Percentiles rank a stretch among this genome's conserved stretches.
Evolutionary conservation across 2,888 invertebrate species (phyloP).

Genomic region (Meiosimyza platycephala): DNA sequence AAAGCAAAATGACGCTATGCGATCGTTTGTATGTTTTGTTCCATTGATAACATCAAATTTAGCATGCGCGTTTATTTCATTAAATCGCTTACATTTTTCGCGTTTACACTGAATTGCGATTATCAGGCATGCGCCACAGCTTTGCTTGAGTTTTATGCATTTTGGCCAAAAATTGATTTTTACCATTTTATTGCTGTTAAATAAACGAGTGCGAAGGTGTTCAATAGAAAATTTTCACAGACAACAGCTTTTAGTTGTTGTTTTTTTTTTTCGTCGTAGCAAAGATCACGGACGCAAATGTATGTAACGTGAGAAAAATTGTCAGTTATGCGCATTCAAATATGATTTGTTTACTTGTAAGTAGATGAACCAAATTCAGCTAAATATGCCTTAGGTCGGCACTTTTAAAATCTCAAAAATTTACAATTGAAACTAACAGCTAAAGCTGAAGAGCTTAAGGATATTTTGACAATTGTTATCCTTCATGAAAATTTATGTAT

Average conservation of each 20-base stretch:
- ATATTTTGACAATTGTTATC: no score
- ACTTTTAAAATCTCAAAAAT: not conserved
- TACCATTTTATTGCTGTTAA: not conserved
- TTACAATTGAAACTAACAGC: no score
- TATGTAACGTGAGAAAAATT: constrained; percentile 22
- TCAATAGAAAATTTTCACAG: not conserved
- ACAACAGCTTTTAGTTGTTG: not conserved
- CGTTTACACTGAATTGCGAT: not conserved
- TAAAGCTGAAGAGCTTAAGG: no score
- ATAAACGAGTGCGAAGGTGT: constrained; percentile 13
- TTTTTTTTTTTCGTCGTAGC: not conserved
- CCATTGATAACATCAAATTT: constrained; percentile 6
- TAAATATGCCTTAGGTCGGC: not conserved
- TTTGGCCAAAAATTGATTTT: constrained; percentile 5
- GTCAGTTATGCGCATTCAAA: not conserved
- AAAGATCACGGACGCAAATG: constrained; percentile 23
- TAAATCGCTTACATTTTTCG: not conserved
- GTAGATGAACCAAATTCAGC: no score
- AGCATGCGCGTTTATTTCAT: constrained; percentile 17
- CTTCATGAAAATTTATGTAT: no score
- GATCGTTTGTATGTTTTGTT: not conserved
- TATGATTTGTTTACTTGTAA: no score
- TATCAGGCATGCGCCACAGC: constrained; percentile 7
- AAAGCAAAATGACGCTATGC: no score
- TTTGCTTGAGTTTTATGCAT: not conserved